Base-by-base conservation (phyloP, 2,113 vertebrate species). In the Sardina pilchardus region DNA sequence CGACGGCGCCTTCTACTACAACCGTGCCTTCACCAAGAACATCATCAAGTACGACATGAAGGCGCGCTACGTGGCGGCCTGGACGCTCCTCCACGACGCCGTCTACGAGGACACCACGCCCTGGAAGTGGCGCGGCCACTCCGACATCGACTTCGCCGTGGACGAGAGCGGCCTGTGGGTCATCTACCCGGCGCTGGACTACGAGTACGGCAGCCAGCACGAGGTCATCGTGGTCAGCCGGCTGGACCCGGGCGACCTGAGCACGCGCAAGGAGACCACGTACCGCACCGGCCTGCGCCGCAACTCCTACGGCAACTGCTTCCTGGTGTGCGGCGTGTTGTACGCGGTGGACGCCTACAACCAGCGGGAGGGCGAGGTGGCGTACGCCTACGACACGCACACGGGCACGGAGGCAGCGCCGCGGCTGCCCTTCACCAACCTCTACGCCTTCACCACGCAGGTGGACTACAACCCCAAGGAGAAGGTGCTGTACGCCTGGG, bases 101-200 rank as follows among this genome's bases (percentile, higher is more conserved):
- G 95, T 99, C 7, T 99, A 99, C 0, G 97, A 98, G 91, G 97
- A 98, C 93, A 96, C 96, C 2, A 98, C 97, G 0, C 98, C 97
- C 9, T 99, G 98, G 98, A 99, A 99, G 90, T 99, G 98, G 98
- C 96, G 96, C 14, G 98, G 98, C 47, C 98, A 99, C 93, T 99
- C 98, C 0, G 97, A 99, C 94, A 98, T 99, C 0, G 98, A 99
- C 93, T 99, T 99, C 0, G 98, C 98, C 0, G 97, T 99, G 92
- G 98, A 99, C 0, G 98, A 99, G 93, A 98, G 96, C 0, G 98
- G 98, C n/a, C 94, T 99, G 63, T 99, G 98, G 98, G 98, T 99
- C 85, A 98, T 99, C 91, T 99, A 99, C 92, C 98, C 98, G 0
- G 91, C 97, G 0, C 42, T 92, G 87, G 98, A 98, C 83, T 96